Percentiles rank a stretch among this genome's conserved stretches.
Conservation (phyloP, 2,113 vertebrate genomes). For the Climacteris rufus region DNA sequence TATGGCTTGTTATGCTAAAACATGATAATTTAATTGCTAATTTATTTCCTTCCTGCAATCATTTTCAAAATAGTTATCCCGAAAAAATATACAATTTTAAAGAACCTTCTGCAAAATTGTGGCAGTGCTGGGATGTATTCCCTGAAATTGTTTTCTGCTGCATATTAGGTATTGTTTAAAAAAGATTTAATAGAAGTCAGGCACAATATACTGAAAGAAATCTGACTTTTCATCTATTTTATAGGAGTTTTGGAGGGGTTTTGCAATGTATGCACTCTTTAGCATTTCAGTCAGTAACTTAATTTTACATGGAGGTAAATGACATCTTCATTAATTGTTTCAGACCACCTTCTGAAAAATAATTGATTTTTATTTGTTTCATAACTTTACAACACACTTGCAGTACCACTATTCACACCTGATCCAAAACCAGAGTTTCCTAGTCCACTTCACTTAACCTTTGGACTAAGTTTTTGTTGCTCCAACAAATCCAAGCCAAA, state of each 20-base stretch:
- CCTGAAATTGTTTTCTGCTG: constrained; percentile 35
- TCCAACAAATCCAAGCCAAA: neutral
- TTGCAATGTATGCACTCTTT: neutral
- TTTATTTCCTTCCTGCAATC: constrained; percentile 69
- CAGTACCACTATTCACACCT: neutral
- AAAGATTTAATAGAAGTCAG: neutral
- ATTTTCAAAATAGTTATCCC: constrained; percentile 67
- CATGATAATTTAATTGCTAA: constrained; percentile 69
- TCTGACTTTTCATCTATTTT: neutral
- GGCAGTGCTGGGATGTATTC: neutral
- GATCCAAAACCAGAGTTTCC: neutral
- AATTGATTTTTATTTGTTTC: neutral
- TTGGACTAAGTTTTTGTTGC: neutral
- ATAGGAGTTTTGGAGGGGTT: neutral
- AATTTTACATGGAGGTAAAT: neutral
- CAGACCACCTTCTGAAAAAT: neutral
- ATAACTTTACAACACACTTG: neutral
- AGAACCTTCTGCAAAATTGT: constrained; percentile 40
- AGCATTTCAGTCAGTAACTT: neutral
- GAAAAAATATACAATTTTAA: constrained; percentile 68
- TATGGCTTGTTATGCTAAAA: constrained; percentile 78
- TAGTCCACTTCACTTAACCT: neutral
- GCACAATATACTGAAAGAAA: neutral
- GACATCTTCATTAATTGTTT: constrained; percentile 10
- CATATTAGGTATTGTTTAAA: constrained; percentile 3